phyloP scores from a whole-genome alignment of 2,888 invertebrate genomes.

The Hemicrepidius hirtus region DNA sequence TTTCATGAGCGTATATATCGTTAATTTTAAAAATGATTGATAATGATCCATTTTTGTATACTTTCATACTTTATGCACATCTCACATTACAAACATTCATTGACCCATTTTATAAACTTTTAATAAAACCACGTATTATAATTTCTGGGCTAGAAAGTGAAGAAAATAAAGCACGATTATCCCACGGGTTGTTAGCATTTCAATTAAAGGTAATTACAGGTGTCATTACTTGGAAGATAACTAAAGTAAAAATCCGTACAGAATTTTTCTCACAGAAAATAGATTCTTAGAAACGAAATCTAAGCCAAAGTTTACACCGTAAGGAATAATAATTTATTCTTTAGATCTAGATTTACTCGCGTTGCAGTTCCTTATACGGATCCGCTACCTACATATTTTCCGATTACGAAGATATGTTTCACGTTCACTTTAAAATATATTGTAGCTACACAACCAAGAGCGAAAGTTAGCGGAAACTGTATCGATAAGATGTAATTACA shows the following conservation, averaged over 20 bases:
- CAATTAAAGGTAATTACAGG: constrained; percentile 13
- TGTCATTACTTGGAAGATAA: constrained; percentile 15
- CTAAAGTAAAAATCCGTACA: background rate
- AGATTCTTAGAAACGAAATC: constrained; percentile 2
- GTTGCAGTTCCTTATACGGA: constrained; percentile 35
- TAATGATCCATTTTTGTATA: no score
- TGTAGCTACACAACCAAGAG: background rate
- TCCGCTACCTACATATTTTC: constrained; percentile 32
- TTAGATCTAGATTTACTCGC: constrained; percentile 25
- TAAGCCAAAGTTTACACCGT: background rate
- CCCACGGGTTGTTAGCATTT: constrained; percentile 8
- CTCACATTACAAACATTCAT: no score
- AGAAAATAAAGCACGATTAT: constrained; percentile 18
- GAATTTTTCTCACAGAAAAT: constrained; percentile 19
- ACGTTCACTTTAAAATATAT: constrained; percentile 34
- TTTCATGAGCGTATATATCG: no score
- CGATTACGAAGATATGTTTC: constrained; percentile 33
- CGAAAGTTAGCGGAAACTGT: constrained; percentile 20
- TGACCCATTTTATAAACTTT: no score
- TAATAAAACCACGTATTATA: no score
- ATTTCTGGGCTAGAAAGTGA: constrained; percentile 7
- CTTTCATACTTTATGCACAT: no score
- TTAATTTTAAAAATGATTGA: no score
- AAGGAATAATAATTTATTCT: constrained; percentile 19
- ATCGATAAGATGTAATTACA: background rate